Base-by-base conservation (phyloP, 2,888 invertebrate genomes). In the Steinernema hermaphroditum region DNA sequence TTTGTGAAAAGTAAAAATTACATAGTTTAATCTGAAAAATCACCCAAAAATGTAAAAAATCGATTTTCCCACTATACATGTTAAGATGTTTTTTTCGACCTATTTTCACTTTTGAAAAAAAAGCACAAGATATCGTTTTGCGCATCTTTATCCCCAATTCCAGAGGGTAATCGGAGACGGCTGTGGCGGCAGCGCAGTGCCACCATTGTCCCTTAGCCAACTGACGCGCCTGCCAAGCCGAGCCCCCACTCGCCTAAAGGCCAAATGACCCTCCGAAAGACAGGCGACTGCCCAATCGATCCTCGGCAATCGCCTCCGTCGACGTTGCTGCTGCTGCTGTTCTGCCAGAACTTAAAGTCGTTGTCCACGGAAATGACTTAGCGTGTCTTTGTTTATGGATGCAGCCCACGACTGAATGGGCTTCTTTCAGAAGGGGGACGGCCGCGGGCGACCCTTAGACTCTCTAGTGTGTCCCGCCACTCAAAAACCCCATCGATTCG, bases 371-470 rank as follows among this genome's bases (percentile, higher is more conserved):
- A 54, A 54, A 54, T 54, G 54, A 54, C 54, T 54, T 46, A 2
- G 54, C 54, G 54, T 54, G 54, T 27, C 54, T 54, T 54, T 54
- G 54, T 54, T 54, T 54, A 54, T 54, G 27, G 54, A 27, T 16
- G 46, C 46, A 46, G 46, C 46, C 6, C 9, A 6, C 16, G 46
- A 4, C 19, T 16, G 9, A n/a, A 46, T 19, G 46, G 19, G 9
- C 46, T n/a, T 16, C 46, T 46, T 46, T 37, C 37, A 37, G 37
- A n/a, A n/a, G n/a, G n/a, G n/a, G 14, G 41, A 41, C 41, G 41
- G 41, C 41, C 41, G 8, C 14, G 46, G 46, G 2, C 6, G 37
- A 4, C 37, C 46, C 16, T n/a, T n/a, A 16, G 46, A 46, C 19
- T 46, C n/a, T n/a, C 16, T 46, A 46, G 46, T n/a, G n/a, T 46